A percentile compares a stretch with the other conserved stretches of the same genome.
These are phyloP conservation scores for Hirtodrosophila histrioides DNA, from an alignment of 2,888 invertebrate species.

Conservation along the genomic window DNA sequence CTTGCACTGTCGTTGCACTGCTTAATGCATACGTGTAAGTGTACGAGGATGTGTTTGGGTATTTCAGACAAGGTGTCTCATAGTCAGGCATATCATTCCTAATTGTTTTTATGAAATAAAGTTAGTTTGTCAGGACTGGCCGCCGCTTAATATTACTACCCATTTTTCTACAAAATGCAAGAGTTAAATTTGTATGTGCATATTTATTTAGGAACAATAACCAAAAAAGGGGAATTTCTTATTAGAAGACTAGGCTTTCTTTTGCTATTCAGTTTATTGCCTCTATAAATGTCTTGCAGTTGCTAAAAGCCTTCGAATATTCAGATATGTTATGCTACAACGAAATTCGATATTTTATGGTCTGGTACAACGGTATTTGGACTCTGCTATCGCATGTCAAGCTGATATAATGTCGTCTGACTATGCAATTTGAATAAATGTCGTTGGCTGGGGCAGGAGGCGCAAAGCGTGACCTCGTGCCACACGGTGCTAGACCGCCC, in stretches of 20 bases:
- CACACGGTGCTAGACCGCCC: conserved; percentile 49
- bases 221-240: too few relatives aligned
- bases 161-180: background rate
- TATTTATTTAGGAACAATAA: too few relatives aligned
- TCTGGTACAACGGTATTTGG: conserved; percentile 17
- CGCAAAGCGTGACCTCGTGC: conserved; percentile 51
- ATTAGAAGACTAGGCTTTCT: too few relatives aligned
- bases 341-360: conserved; percentile 21
- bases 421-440: conserved; percentile 75
- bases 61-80: too few relatives aligned
- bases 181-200: background rate
- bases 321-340: conserved; percentile 7
- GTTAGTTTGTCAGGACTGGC: too few relatives aligned
- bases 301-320: conserved; percentile 15
- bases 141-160: too few relatives aligned
- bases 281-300: conserved; percentile 3
- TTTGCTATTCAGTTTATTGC: background rate
- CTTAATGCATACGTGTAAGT: too few relatives aligned
- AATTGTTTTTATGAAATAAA: too few relatives aligned
- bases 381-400: conserved; percentile 60
- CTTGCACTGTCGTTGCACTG: too few relatives aligned
- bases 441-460: conserved; percentile 52
- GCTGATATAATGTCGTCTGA: conserved; percentile 58
- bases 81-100: too few relatives aligned
- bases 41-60: too few relatives aligned